Percentiles rank a stretch among this genome's conserved stretches.
These are phyloP conservation scores for Sinelater perroti DNA, from an alignment of 2,888 invertebrate genomes.

Conservation along the genomic window DNA sequence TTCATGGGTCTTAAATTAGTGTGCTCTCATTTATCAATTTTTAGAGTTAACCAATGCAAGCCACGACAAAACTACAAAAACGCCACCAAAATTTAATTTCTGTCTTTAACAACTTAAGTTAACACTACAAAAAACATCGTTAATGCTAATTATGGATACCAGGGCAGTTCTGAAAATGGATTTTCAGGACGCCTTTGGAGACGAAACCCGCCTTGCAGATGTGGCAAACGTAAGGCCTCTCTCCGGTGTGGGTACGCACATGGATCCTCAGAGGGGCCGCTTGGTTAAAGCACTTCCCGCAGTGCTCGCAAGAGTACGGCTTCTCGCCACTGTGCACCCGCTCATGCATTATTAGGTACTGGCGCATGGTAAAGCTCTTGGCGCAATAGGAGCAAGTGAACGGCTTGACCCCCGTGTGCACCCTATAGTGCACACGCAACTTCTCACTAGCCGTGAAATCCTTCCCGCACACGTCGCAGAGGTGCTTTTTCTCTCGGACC, in stretches of 20 bases:
- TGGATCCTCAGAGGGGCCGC: conserved; percentile 69
- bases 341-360: conserved; percentile 67
- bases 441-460: conserved; percentile 54
- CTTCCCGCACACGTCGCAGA: conserved; percentile 57
- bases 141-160: no score
- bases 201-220: conserved; percentile 68
- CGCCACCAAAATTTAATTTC: no score
- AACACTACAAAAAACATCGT: no score
- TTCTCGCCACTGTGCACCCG: conserved; percentile 70
- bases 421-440: conserved; percentile 52
- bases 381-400: conserved; percentile 51
- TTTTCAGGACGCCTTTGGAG: conserved; percentile 67
- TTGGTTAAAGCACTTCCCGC: conserved; percentile 71
- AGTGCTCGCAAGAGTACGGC: conserved; percentile 69
- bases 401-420: conserved; percentile 55
- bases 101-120: no score
- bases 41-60: no score
- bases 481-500: conserved; percentile 50
- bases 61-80: no score
- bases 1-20: no score
- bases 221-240: conserved; percentile 67
- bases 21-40: no score
- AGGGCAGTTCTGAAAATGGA: conserved; percentile 64
- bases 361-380: conserved; percentile 55
- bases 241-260: conserved; percentile 69